phyloP scores from a whole-genome alignment of 2,797 vertebrate genomes.

The Crossoptilon crossoptilon region DNA sequence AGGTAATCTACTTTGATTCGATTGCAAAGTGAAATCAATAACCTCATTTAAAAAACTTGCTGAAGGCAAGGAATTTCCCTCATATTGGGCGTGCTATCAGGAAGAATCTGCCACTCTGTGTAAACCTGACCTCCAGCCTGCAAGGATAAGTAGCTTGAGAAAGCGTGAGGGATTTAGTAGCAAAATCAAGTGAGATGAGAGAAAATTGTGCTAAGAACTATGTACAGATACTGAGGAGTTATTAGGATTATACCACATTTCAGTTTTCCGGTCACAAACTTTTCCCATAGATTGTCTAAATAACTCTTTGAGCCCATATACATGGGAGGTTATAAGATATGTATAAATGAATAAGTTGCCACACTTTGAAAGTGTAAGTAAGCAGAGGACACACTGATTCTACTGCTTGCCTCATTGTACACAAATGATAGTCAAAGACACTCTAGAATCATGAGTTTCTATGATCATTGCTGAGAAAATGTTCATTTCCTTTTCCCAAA shows the following conservation, averaged over 20 bases:
- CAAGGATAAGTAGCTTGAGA: constrained; percentile 42
- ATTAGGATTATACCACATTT: constrained; percentile 10
- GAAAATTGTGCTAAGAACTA: constrained; percentile 38
- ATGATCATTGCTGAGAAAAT: not conserved
- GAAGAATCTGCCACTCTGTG: constrained; percentile 41
- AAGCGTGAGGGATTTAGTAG: constrained; percentile 23
- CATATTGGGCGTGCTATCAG: constrained; percentile 39
- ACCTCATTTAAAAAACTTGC: constrained; percentile 65
- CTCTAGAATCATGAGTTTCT: not conserved
- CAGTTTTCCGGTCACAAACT: not conserved
- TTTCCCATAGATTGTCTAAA: constrained; percentile 25
- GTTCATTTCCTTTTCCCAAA: not conserved
- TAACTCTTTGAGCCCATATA: not conserved
- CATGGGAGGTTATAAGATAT: not conserved
- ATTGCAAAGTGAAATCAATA: constrained; percentile 69
- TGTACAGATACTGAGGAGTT: not conserved
- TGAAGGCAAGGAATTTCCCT: constrained; percentile 55
- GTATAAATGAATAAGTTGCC: not conserved
- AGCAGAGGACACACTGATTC: not conserved
- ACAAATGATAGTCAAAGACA: not conserved
- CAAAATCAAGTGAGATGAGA: constrained; percentile 5
- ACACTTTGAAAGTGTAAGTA: not conserved
- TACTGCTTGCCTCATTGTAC: not conserved
- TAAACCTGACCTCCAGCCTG: constrained; percentile 61
- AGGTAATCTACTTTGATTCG: constrained; percentile 23